Base-by-base conservation (phyloP, 2,113 vertebrate genomes). In the Toxostoma redivivum region DNA sequence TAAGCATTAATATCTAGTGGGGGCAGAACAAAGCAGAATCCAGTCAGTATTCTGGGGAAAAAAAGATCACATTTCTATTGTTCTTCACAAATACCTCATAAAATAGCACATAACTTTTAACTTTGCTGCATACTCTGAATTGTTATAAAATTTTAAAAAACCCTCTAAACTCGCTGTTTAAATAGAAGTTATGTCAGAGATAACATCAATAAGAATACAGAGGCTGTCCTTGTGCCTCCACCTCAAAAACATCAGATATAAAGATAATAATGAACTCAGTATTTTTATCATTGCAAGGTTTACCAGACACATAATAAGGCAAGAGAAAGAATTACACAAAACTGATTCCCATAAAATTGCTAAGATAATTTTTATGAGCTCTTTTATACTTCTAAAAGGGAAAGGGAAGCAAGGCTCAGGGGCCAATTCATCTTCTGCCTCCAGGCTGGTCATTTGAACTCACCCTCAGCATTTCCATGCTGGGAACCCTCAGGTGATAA, bases 1-100 rank as follows among this genome's bases (percentile, higher is more conserved):
- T 6, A 20, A 94, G 77, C 81, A 82, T 86, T 94, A 86, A 65
- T 69, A 92, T 73, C 64, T 80, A 83, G 60, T 25, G 65, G 42
- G 31, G 72, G 40, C 24, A 88, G 48, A 84, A 96, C 45, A 96
- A 94, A 95, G 81, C 73, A 94, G 64, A 97, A 95, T 45, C 81
- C 73, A 90, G 81, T 14, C 70, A 66, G 51, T 44, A 45, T 86
- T 81, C 61, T 45, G 54, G 50, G 58, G 20, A 76, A 72, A 76
- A 73, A 81, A 79, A 60, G 6, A 73, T 6, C 14, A 15, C 31
- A 37, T 50, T 92, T 45, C 54, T 42, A 30, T 19, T 89, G 66
- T 30, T 45, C 57, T 81, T 78, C 72, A 76, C 64, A 93, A 95
- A 83, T 35, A 69, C n/a, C 67, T 86, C 50, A 56, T 82, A 84